Percentiles rank a stretch among this genome's conserved stretches.
These are phyloP conservation scores for Metopia argyrocephala DNA, from an alignment of 2,888 invertebrate species.

Conservation along the genomic window DNA sequence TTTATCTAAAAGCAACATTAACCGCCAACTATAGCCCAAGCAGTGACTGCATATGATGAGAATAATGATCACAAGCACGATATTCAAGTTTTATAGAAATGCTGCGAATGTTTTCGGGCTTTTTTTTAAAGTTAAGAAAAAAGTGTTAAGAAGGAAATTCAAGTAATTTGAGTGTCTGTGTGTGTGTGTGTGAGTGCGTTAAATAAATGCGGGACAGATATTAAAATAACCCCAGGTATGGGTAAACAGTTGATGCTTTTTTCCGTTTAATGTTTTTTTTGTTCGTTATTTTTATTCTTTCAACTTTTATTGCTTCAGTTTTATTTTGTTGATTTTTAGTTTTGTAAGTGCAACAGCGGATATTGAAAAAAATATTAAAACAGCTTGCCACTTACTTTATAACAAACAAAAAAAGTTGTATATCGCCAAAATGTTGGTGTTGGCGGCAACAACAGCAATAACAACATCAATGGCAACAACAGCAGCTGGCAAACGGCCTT, in stretches of 20 bases:
- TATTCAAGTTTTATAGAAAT: slow-evolving; percentile 42
- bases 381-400: slow-evolving; percentile 66
- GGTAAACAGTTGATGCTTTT: slow-evolving; percentile 55
- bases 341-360: slow-evolving; percentile 49
- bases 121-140: slow-evolving; percentile 27
- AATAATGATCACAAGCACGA: slow-evolving; percentile 26
- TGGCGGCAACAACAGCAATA: slow-evolving; percentile 60
- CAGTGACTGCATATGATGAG: no score
- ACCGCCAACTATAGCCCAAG: no score
- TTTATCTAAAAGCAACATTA: not conserved
- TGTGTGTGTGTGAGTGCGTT: not conserved
- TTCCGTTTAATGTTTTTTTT: not conserved
- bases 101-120: not conserved
- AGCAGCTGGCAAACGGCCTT: slow-evolving; percentile 64
- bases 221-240: slow-evolving; percentile 65
- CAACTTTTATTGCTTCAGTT: not conserved
- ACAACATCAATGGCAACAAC: slow-evolving; percentile 22
- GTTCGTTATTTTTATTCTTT: not conserved
- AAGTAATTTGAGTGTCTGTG: not conserved
- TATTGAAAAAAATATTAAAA: slow-evolving; percentile 65
- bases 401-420: slow-evolving; percentile 35
- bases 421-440: slow-evolving; percentile 63
- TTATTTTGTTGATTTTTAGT: slow-evolving; percentile 19
- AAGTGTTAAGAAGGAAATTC: slow-evolving; percentile 61
- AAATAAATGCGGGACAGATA: slow-evolving; percentile 63